phyloP scores from a whole-genome alignment of 1,140 invertebrate genomes.

The Campoletis sonorensis region DNA sequence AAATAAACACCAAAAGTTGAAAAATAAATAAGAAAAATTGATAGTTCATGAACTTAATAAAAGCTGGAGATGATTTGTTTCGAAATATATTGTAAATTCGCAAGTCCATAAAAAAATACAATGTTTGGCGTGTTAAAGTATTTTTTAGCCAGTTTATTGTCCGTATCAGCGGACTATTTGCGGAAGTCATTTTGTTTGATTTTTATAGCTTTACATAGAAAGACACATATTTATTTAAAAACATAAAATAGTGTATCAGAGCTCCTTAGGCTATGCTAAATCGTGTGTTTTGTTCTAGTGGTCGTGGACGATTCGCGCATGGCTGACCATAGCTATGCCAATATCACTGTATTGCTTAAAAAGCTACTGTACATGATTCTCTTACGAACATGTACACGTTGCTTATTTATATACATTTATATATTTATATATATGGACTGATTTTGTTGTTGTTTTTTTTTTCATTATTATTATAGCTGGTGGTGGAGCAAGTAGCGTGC shows the following conservation, averaged over 20 bases:
- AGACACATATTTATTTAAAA: not conserved
- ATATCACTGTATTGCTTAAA: conserved; percentile 52
- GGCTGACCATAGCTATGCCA: conserved; percentile 67
- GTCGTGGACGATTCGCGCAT: conserved; percentile 60
- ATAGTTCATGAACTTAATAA: too few relatives aligned
- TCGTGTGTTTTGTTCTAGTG: not conserved
- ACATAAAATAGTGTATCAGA: not conserved
- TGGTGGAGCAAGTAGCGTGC: not conserved
- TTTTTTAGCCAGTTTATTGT: too few relatives aligned
- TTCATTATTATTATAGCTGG: not conserved
- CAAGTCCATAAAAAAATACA: too few relatives aligned
- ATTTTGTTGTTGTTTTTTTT: not conserved
- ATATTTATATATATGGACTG: not conserved
- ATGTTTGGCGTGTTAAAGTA: too few relatives aligned
- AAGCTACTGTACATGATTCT: conserved; percentile 13
- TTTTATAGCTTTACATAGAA: too few relatives aligned
- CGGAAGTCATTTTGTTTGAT: too few relatives aligned
- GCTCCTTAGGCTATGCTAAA: not conserved
- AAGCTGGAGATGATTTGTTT: too few relatives aligned
- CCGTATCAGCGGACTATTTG: too few relatives aligned
- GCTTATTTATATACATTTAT: not conserved
- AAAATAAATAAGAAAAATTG: too few relatives aligned
- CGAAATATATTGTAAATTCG: too few relatives aligned
- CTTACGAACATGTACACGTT: not conserved
- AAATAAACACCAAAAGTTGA: too few relatives aligned